Evolutionary conservation across 1,140 invertebrate species (phyloP).

Genomic region (Helicoverpa armigera): DNA sequence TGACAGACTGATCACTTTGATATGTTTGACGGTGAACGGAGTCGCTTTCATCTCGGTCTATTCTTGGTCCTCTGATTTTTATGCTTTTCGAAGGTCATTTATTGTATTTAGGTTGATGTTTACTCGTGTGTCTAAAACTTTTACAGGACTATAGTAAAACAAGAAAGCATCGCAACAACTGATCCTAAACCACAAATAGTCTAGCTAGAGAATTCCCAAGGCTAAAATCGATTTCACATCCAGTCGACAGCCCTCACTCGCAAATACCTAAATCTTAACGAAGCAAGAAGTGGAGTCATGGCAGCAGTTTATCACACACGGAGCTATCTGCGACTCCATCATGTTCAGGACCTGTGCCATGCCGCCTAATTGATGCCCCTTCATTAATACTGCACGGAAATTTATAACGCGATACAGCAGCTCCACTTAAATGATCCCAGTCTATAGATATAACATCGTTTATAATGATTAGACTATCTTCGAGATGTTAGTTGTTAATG

Average conservation of each 20-base stretch:
- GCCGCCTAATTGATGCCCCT: constrained; percentile 11
- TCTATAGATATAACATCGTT: constrained; percentile 9
- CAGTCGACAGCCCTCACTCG: constrained; percentile 13
- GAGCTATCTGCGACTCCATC: constrained; percentile 29
- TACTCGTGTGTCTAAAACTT: too few relatives aligned
- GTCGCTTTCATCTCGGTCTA: too few relatives aligned
- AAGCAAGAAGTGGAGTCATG: constrained; percentile 34
- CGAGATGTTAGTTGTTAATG: background rate
- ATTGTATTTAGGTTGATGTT: too few relatives aligned
- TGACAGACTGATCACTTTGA: too few relatives aligned
- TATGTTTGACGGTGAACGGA: too few relatives aligned
- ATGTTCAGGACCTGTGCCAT: constrained; percentile 2
- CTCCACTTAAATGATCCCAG: background rate
- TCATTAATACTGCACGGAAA: constrained; percentile 15
- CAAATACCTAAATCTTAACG: constrained; percentile 41
- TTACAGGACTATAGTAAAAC: too few relatives aligned
- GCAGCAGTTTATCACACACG: constrained; percentile 29
- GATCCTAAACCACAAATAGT: too few relatives aligned
- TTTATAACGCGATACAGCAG: background rate
- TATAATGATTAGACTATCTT: constrained; percentile 9
- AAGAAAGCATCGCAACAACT: too few relatives aligned
- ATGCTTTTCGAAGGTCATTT: too few relatives aligned
- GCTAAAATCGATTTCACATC: background rate
- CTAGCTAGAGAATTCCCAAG: too few relatives aligned
- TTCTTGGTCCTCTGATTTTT: too few relatives aligned